Percentiles rank a stretch among this genome's conserved stretches.
Evolutionary conservation across 2,113 vertebrate species (phyloP).

Genomic region (Lasiurus borealis): DNA sequence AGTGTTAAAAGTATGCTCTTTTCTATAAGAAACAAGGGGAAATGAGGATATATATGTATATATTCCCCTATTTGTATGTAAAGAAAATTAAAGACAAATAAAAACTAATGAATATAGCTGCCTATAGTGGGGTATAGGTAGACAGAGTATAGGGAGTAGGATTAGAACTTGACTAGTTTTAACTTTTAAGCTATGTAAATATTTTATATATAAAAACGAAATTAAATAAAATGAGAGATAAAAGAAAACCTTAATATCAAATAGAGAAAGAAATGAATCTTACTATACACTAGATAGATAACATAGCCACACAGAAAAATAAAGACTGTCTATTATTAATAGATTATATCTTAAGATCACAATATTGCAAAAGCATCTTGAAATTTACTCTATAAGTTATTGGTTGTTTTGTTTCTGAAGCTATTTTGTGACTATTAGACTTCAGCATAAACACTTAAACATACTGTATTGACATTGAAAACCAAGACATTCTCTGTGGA

Average conservation of each 20-base stretch:
- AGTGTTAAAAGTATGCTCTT: background rate
- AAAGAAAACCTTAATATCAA: conserved; percentile 1
- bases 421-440: background rate
- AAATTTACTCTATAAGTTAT: conserved; percentile 7
- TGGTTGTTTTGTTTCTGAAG: background rate
- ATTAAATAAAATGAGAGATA: background rate
- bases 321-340: background rate
- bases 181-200: conserved; percentile 46
- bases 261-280: background rate
- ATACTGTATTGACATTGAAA: background rate
- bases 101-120: background rate
- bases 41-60: background rate
- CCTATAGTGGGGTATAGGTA: background rate
- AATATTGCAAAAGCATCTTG: background rate
- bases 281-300: background rate
- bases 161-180: conserved; percentile 45
- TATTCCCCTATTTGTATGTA: background rate
- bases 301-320: background rate
- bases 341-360: background rate
- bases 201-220: conserved; percentile 56
- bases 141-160: background rate
- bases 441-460: background rate
- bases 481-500: background rate
- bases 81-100: conserved; percentile 15
- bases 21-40: background rate